Percentiles rank a stretch among this genome's conserved stretches.
phyloP scores from a whole-genome alignment of 1,140 invertebrate species.

The Calephelis nemesis region DNA sequence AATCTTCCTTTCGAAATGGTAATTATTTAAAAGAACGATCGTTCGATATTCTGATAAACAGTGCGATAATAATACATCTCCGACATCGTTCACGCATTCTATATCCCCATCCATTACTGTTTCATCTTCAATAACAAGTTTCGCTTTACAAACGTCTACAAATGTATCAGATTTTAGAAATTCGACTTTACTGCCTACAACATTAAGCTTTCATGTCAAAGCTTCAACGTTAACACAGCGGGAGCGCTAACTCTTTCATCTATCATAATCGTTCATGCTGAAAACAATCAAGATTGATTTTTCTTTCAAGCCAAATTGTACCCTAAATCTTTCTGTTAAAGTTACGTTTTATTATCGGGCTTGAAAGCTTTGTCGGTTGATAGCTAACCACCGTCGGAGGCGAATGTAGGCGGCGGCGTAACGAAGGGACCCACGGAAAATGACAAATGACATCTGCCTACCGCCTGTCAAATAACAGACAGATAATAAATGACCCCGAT shows the following conservation, averaged over 20 bases:
- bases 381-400: conserved; percentile 72
- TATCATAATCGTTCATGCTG: conserved; percentile 79
- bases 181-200: conserved; percentile 40
- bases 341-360: conserved; percentile 37
- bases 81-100: conserved; percentile 76
- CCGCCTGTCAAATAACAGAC: conserved; percentile 80
- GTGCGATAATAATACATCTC: conserved; percentile 74
- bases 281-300: conserved; percentile 79
- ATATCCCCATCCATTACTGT: conserved; percentile 76
- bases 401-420: conserved; percentile 70
- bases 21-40: conserved; percentile 75
- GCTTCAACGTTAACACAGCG: conserved; percentile 46
- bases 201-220: conserved; percentile 44
- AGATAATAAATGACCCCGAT: conserved; percentile 81
- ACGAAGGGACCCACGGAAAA: conserved; percentile 78
- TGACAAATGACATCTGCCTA: conserved; percentile 81
- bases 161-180: conserved; percentile 26
- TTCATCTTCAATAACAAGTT: conserved; percentile 77
- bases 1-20: conserved; percentile 69
- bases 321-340: conserved; percentile 31
- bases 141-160: conserved; percentile 51
- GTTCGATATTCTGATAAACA: conserved; percentile 71
- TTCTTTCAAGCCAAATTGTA: conserved; percentile 37
- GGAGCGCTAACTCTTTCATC: conserved; percentile 78
- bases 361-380: conserved; percentile 58